Evolutionary conservation across 2,113 vertebrate species (phyloP).

Genomic region (Ifrita kowaldi): DNA sequence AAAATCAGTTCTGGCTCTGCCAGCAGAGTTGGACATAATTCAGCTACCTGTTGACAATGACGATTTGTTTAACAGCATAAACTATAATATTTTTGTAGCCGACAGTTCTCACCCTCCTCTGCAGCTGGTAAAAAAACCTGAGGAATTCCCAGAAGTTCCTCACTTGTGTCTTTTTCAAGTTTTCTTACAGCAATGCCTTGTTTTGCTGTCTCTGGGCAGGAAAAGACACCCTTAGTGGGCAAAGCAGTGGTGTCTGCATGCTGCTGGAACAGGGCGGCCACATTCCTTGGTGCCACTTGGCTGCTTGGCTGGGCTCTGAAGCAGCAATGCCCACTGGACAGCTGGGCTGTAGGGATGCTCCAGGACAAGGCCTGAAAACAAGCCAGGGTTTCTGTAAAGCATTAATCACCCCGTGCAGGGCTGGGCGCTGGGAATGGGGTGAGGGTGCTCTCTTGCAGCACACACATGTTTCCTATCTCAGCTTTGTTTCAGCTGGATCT

Average conservation of each 20-base stretch:
- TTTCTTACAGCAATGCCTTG: not conserved
- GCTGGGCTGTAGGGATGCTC: not conserved
- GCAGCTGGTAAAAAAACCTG: not conserved
- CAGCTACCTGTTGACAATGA: slow-evolving; percentile 50
- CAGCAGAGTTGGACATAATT: not conserved
- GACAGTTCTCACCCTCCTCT: slow-evolving; percentile 15
- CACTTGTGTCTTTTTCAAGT: not conserved
- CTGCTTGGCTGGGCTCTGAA: not conserved
- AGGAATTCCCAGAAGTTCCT: not conserved
- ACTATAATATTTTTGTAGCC: not conserved
- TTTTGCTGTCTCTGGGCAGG: not conserved
- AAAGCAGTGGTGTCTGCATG: not conserved
- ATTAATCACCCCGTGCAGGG: not conserved
- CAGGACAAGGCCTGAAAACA: not conserved
- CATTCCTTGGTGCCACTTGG: not conserved
- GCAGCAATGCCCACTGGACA: not conserved
- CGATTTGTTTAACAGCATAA: slow-evolving; percentile 16
- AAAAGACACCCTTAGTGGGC: not conserved
- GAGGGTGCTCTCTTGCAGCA: not conserved
- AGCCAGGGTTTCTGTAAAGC: not conserved
- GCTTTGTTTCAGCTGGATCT: slow-evolving; percentile 18
- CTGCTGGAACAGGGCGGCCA: not conserved
- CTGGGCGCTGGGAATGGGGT: not conserved
- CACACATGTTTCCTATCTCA: not conserved
- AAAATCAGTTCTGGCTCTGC: not conserved